Evolutionary conservation across 2,888 invertebrate genomes (phyloP).

Genomic region (Abrostola tripartita): DNA sequence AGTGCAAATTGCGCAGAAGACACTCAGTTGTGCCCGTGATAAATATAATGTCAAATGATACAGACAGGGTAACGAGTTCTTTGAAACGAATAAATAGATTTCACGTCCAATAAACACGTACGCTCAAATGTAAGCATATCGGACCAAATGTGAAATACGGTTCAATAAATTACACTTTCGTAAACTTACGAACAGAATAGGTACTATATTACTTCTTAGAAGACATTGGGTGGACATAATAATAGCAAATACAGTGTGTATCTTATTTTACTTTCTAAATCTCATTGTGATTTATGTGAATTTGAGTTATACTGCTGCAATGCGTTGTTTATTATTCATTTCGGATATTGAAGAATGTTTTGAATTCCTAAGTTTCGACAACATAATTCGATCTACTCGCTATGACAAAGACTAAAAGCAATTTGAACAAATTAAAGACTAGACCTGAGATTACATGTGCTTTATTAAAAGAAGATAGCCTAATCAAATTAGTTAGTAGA

Average conservation of each 20-base stretch:
- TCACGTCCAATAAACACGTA: slow-evolving; percentile 43
- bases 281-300: slow-evolving; percentile 26
- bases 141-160: slow-evolving; percentile 20
- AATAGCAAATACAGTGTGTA: slow-evolving; percentile 18
- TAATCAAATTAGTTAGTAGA: too few relatives aligned
- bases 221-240: slow-evolving; percentile 17
- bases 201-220: slow-evolving; percentile 22
- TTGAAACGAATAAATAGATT: slow-evolving; percentile 51
- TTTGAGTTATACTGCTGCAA: slow-evolving; percentile 22
- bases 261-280: slow-evolving; percentile 19
- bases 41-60: slow-evolving; percentile 63
- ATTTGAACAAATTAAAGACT: slow-evolving; percentile 1
- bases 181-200: slow-evolving; percentile 18
- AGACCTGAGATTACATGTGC: neutral
- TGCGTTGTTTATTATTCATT: slow-evolving; percentile 38
- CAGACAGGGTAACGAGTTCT: slow-evolving; percentile 46
- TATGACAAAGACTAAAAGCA: slow-evolving; percentile 46
- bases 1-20: slow-evolving; percentile 69
- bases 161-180: slow-evolving; percentile 25
- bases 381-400: slow-evolving; percentile 41
- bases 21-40: slow-evolving; percentile 68
- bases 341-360: slow-evolving; percentile 54
- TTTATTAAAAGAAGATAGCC: neutral
- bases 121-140: slow-evolving; percentile 18
- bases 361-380: slow-evolving; percentile 48